These are phyloP conservation scores for Scolopax mira DNA, from an alignment of 2,113 vertebrate genomes.

Conservation along the genomic window DNA sequence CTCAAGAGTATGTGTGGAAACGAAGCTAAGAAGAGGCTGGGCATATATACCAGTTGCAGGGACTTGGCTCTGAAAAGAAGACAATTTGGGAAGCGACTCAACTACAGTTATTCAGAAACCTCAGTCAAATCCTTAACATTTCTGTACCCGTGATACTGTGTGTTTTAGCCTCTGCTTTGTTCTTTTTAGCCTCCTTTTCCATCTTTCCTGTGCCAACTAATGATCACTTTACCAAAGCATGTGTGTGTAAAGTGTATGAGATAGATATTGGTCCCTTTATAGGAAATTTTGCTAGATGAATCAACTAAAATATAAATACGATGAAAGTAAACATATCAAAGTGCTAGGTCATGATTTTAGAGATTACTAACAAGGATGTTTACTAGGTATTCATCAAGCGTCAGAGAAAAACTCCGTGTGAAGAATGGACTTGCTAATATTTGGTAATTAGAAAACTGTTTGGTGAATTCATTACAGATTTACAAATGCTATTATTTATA, in stretches of 20 bases:
- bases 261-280: background rate
- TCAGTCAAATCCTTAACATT: background rate
- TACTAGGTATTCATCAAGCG: background rate
- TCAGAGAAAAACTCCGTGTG: background rate
- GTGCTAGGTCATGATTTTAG: background rate
- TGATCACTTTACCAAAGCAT: background rate
- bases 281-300: background rate
- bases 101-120: background rate
- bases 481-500: background rate
- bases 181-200: background rate
- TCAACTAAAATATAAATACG: background rate
- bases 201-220: background rate
- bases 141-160: background rate
- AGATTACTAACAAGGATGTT: background rate
- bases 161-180: background rate
- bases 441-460: background rate
- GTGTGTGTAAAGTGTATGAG: too few species aligned
- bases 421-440: background rate
- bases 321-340: background rate
- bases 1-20: background rate
- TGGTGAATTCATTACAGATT: background rate
- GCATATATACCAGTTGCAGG: background rate
- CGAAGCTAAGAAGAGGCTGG: background rate
- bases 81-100: background rate
- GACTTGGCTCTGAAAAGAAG: background rate